Base-by-base conservation (phyloP, 2,113 vertebrate genomes). In the Gasterosteus nipponicus region DNA sequence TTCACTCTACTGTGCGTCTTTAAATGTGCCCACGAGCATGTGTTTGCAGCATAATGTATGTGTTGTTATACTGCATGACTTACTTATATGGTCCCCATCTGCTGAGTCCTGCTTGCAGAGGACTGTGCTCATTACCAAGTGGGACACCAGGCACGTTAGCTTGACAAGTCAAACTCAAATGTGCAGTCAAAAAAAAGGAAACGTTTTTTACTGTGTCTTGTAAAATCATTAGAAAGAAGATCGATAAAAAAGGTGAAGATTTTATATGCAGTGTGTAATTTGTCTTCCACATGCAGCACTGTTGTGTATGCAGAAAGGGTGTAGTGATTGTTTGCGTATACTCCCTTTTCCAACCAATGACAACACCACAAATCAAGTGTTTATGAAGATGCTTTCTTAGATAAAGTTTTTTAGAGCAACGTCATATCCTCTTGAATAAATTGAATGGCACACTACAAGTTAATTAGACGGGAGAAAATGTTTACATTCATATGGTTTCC, bases 401-500 rank as follows among this genome's bases (percentile, higher is more conserved):
- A 41, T 19, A 29, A 57, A 5, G 26, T 22, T 7, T 56, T 26
- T 44, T 12, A 22, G 22, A 62, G 2, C 35, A 54, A 16, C 51
- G 22, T 54, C 4, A 29, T 15, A 19, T 69, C 57, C 41, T n/a
- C 44, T 0, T 51, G 31, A 38, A 26, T 59, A 8, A 67, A 19
- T 15, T 44, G 35, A 61, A 47, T 8, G 33, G 26, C 29, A 41
- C 53, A 26, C 39, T 19, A n/a, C 29, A 51, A 22, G 46, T 10
- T 41, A 35, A 39, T 19, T 58, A 4, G 2, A 64, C 29, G 3
- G 3, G 12, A 11, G 51, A 54, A 38, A 33, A 49, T 42, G 18
- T 73, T 74, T 68, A 75, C 60, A 69, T 74, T 35, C 68, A 82
- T 26, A 63, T n/a, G 62, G 29, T 71, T 87, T 69, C 54, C 10